Evolutionary conservation across 2,888 invertebrate genomes (phyloP).

Genomic region (Napeogenes inachia): DNA sequence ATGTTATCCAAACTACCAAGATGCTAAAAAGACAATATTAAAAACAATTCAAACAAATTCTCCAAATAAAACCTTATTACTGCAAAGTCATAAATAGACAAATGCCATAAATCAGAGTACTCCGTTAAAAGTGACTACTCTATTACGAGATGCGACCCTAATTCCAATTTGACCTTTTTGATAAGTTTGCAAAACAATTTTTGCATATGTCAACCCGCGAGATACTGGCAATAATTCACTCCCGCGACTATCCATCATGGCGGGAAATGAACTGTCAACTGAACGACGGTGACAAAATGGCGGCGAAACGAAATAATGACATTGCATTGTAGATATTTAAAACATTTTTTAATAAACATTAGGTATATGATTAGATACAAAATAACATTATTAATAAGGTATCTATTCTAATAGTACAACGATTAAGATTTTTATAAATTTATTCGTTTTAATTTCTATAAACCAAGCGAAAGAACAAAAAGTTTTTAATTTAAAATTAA

Average conservation of each 20-base stretch:
- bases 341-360: slow-evolving; percentile 14
- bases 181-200: slow-evolving; percentile 73
- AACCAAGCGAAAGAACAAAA: too few relatives aligned
- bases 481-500: too few relatives aligned
- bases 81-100: slow-evolving; percentile 12
- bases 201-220: slow-evolving; percentile 72
- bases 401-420: too few relatives aligned
- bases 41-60: not conserved
- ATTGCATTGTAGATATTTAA: slow-evolving; percentile 32
- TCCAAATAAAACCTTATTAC: slow-evolving; percentile 9
- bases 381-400: too few relatives aligned
- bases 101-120: slow-evolving; percentile 30
- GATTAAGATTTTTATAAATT: too few relatives aligned
- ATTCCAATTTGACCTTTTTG: slow-evolving; percentile 63
- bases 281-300: slow-evolving; percentile 54
- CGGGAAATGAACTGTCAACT: slow-evolving; percentile 72
- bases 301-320: slow-evolving; percentile 55
- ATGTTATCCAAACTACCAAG: too few relatives aligned
- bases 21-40: not conserved
- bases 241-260: slow-evolving; percentile 67
- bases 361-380: too few relatives aligned
- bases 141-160: slow-evolving; percentile 43
- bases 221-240: slow-evolving; percentile 65
- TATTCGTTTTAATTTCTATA: too few relatives aligned
- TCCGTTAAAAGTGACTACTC: slow-evolving; percentile 48